A percentile compares a stretch with the other conserved stretches of the same genome.
Conservation (phyloP, 2,113 vertebrate genomes). For the Serilophus lunatus region DNA sequence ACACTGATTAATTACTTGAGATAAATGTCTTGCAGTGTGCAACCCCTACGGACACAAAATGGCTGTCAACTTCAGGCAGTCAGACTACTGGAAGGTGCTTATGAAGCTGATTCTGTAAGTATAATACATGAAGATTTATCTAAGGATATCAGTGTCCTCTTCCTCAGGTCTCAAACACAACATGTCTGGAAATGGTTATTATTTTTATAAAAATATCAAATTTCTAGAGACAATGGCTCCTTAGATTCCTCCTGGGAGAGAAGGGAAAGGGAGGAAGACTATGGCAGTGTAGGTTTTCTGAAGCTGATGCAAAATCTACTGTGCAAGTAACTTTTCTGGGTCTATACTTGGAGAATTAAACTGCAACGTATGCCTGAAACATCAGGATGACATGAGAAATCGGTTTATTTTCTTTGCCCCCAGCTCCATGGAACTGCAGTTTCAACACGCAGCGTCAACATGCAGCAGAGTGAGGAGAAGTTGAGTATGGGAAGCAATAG, state of each 20-base stretch:
- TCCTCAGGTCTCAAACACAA: not conserved
- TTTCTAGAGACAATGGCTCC: not conserved
- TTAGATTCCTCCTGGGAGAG: not conserved
- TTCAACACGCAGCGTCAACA: not conserved
- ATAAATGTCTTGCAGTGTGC: not conserved
- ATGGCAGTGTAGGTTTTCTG: not conserved
- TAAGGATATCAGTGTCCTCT: not conserved
- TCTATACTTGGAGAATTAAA: not conserved
- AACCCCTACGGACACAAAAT: not conserved
- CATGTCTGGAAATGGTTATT: not conserved
- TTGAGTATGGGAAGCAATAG: not conserved
- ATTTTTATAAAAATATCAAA: not conserved
- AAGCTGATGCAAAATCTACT: not conserved
- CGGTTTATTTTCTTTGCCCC: not conserved
- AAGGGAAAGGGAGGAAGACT: not conserved
- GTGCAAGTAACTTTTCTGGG: not conserved
- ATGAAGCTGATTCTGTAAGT: not conserved
- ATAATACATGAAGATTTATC: not conserved
- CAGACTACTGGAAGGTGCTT: not conserved
- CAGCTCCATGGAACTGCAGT: not conserved
- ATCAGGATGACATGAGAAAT: not conserved
- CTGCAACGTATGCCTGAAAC: fast-evolving
- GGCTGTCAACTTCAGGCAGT: not conserved
- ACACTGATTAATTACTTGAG: not conserved
- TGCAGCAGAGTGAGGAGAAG: not conserved